Base-by-base conservation (phyloP, 2,797 vertebrate species). In the Sparus aurata region DNA sequence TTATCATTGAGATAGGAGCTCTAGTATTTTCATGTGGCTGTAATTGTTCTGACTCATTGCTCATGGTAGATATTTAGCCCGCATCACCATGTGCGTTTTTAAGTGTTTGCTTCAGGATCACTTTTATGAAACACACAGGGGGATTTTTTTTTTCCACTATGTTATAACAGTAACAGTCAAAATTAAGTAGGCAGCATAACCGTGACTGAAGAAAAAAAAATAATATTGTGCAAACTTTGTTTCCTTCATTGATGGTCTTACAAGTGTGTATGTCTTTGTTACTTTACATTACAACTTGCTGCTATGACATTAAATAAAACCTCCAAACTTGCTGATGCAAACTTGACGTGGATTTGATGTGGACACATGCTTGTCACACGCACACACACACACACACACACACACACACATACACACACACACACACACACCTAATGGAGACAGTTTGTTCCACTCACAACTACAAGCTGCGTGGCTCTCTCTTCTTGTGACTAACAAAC, bases 251-350 rank as follows among this genome's bases (percentile, higher is more conserved):
- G 86, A 86, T 90, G 87, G 87, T 93, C 85, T 91, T 86, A 86
- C 79, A 85, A 85, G 85, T 92, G 88, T 94, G 89, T 92, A 85
- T 91, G 89, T 92, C 77, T 92, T 92, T 93, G 90, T 94, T 93
- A 91, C 87, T 84, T 92, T 87, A 90, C 90, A 89, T 92, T 91
- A 89, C 80, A 91, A 93, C 88, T 84, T 93, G 93, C 94, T 95
- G 94, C 93, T 94, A 94, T 92, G 90, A 93, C 91, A 93, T 94
- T 80, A 90, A 93, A 92, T 93, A 94, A 94, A 94, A 94, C 77
- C 90, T 94, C 88, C 91, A 91, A 93, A 90, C 89, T 88, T 94
- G 91, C 91, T 93, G 89, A 93, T 90, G 92, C 91, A 91, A 91
- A 89, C 79, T 59, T 92, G 85, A 91, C 22, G 83, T 92, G 88